Evolutionary conservation across 2,888 invertebrate genomes (phyloP), one percentile per base, ranked within the genome.

Genomic region (Hypselothyrea guttata): DNA sequence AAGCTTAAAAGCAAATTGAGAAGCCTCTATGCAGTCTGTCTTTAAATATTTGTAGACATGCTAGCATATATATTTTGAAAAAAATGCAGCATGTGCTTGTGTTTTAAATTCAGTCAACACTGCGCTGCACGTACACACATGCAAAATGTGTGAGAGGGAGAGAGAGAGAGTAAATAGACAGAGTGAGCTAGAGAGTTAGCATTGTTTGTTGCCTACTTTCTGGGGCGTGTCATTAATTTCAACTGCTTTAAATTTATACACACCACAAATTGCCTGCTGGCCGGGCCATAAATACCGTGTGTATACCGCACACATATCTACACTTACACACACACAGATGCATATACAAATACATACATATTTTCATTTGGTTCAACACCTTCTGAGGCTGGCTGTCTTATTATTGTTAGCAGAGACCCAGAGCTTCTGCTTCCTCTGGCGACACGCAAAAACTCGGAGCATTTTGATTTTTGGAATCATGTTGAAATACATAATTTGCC

Each of bases 241-340:
- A 70, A 65, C 71, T 79, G 77, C 77, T 71, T 78, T 34, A 64
- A 79, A 79, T 77, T 76, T 70, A 76, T 58, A 64, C 55, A 69
- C 42, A 33, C 75, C 72, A 49, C 71, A 76, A 72, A 71, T 63
- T 61, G 60, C 73, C 71, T 61, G 57, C 61, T 49, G 61, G 66
- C 55, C 44, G 31, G 31, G 35, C 34, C 53, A 69, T 69, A 69
- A 65, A 65, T 58, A 71, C 33, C 15, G 2, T 44, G 37, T 5
- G 5, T 22, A 5, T 22, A 5, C 22, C 2, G 34, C 27, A 46
- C 12, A 42, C 13, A 51, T 18, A 33, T 9, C 35, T 22, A 51
- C 16, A 40, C 27, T 22, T 37, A 47, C 15, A 46, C 27, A 42
- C 11, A 28, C 16, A 27, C 8, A 5, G 11, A 37, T 18, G 28